Conservation (phyloP, 2,113 vertebrate genomes). For the Antidorcas marsupialis region DNA sequence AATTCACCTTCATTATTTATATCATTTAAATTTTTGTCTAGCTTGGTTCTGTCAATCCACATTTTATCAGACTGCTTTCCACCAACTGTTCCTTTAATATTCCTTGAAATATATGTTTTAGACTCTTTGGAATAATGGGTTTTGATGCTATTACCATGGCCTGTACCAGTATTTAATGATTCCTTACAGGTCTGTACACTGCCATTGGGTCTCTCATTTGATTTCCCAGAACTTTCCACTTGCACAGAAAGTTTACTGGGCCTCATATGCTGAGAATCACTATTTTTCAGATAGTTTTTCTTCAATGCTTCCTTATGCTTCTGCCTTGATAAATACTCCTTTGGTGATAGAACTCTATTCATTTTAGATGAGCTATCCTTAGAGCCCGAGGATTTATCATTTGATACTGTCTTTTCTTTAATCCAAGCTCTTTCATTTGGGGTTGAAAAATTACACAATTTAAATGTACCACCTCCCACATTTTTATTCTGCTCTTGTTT, state of each 20-base stretch:
- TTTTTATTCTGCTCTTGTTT: conserved; percentile 37
- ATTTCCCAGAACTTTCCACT: conserved; percentile 28
- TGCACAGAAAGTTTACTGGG: neutral
- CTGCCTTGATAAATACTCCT: conserved; percentile 70
- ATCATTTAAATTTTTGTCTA: conserved; percentile 61
- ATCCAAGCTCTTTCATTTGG: neutral
- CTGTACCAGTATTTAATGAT: neutral
- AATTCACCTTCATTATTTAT: conserved; percentile 53
- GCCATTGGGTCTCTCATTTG: conserved; percentile 29
- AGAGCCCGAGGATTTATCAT: conserved; percentile 12
- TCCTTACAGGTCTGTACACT: conserved; percentile 52
- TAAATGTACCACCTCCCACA: conserved; percentile 1
- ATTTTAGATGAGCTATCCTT: conserved; percentile 44
- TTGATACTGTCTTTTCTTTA: conserved; percentile 34
- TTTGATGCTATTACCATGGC: conserved; percentile 42
- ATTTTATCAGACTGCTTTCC: conserved; percentile 64
- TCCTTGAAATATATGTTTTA: conserved; percentile 42
- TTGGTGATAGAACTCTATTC: conserved; percentile 37
- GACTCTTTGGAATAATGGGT: conserved; percentile 34
- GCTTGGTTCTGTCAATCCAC: conserved; percentile 28
- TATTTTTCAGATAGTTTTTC: conserved; percentile 43
- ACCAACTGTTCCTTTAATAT: neutral
- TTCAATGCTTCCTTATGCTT: conserved; percentile 67
- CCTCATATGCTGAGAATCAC: conserved; percentile 18
- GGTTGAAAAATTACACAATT: neutral